Evolutionary conservation across 1,140 invertebrate species (phyloP), one percentile per base, ranked within the genome.

Genomic region (Drosophila subpulchrella): DNA sequence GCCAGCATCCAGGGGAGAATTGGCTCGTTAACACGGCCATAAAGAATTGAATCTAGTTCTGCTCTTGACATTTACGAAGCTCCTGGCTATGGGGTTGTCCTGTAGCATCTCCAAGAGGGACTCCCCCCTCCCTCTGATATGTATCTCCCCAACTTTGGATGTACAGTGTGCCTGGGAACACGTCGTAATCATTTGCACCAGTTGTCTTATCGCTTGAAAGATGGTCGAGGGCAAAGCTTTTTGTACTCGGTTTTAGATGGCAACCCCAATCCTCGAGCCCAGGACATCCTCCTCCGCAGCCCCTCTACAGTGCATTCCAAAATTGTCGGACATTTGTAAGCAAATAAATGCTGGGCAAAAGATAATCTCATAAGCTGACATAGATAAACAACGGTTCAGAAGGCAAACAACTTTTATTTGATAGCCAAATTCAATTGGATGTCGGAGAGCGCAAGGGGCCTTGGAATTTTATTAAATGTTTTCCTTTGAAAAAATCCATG

Each of bases 181-280:
- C 76, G 76, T 88, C 83, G 83, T 88, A 79, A 88, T 88, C 83
- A 89, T 89, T 88, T 88, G 80, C 84, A 60, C 60, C 80, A 86
- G 83, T 89, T 86, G 79, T 86, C 83, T 83, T 83, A 86, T 78
- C 83, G 79, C 68, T 72, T 83, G 83, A 82, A 84, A 76, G 73
- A 76, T 76, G 73, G 73, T 75, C 61, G 73, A 75, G 56, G 39
- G 70, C 47, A 72, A 72, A 71, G 66, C 68, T 72, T 72, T 72
- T 72, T 72, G 68, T 72, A 71, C 36, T 72, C 66, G 53, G 24
- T 58, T 50, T 66, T 75, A 76, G 79, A 71, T 67, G 66, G 47
- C 41, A 68, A 50, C 17, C 44, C 50, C 15, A 38, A 7, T 1
- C 38, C 44, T 13, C 53, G 6, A 32, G 6, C 12, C 53, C 46